Conservation (phyloP, 2,888 invertebrate species). For the Cepaea hortensis region DNA sequence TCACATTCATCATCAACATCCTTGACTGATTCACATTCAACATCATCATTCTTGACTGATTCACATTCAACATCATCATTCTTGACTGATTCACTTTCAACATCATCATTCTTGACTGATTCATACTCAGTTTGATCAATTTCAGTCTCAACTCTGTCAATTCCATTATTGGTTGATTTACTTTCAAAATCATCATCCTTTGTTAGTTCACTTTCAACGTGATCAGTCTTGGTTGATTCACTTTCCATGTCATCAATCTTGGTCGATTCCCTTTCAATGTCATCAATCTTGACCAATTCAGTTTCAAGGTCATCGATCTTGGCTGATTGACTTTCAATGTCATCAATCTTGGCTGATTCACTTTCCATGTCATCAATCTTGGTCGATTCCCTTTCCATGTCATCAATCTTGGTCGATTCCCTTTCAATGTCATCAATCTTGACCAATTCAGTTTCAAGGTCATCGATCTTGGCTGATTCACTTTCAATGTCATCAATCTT, state of each 20-base stretch:
- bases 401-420: not conserved
- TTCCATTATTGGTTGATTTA: not conserved
- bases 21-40: not conserved
- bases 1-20: not conserved
- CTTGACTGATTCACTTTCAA: not conserved
- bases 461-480: not conserved
- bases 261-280: not conserved
- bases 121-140: not conserved
- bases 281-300: not conserved
- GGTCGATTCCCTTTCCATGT: not conserved
- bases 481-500: not conserved
- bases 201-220: slow-evolving; percentile 1
- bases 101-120: not conserved
- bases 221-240: not conserved
- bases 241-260: not conserved
- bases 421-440: slow-evolving; percentile 2
- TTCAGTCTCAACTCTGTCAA: too few species aligned
- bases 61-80: not conserved
- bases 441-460: not conserved
- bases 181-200: not conserved
- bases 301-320: not conserved
- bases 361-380: slow-evolving; percentile 9
- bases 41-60: not conserved
- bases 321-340: not conserved
- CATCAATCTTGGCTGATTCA: not conserved